Conservation (phyloP, 2,888 invertebrate species). For the Apeira syringaria region DNA sequence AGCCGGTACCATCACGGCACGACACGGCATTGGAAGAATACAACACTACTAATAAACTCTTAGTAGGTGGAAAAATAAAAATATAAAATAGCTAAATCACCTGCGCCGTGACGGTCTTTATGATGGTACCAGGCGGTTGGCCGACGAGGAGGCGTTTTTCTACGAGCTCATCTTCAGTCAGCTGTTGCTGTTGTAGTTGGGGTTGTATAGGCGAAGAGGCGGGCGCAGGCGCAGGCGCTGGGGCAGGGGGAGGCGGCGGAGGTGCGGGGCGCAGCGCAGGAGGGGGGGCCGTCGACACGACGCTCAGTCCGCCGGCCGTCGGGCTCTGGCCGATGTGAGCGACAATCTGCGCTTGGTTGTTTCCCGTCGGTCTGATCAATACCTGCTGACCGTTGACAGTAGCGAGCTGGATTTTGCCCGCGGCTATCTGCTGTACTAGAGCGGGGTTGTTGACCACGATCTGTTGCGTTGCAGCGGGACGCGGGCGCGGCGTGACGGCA, state of each 20-base stretch:
- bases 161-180: constrained; percentile 79
- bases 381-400: constrained; percentile 94
- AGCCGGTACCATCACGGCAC: no score
- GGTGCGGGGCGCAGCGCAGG: constrained; percentile 37
- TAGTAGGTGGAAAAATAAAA: no score
- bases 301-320: constrained; percentile 41
- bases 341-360: constrained; percentile 91
- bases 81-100: constrained; percentile 36
- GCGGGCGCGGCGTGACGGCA: constrained; percentile 47
- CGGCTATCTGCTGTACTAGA: constrained; percentile 91
- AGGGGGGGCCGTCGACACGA: constrained; percentile 37
- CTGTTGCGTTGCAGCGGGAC: constrained; percentile 81
- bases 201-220: constrained; percentile 23
- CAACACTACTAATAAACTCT: no score
- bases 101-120: constrained; percentile 94
- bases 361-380: constrained; percentile 90
- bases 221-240: constrained; percentile 28
- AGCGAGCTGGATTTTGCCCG: constrained; percentile 92
- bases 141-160: constrained; percentile 90
- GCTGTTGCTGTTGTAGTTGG: constrained; percentile 45
- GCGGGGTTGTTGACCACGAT: constrained; percentile 91
- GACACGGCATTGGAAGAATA: no score
- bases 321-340: constrained; percentile 87
- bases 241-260: constrained; percentile 38
- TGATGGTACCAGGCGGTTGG: constrained; percentile 93